Conservation (phyloP, 2,888 invertebrate genomes). For the Altica lythri region DNA sequence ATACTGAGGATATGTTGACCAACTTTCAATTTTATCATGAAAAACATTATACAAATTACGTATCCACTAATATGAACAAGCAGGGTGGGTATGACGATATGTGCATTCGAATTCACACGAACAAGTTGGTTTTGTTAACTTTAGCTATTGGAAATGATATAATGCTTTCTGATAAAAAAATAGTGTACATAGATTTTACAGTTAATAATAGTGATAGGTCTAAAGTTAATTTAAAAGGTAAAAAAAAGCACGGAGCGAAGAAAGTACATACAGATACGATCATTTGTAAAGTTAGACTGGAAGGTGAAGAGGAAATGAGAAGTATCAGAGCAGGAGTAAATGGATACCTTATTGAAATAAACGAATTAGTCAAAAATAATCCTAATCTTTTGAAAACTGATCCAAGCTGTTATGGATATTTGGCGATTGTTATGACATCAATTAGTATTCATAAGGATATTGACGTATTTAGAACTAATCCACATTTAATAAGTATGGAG, state of each 20-base stretch:
- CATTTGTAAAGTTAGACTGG: slow-evolving; percentile 40
- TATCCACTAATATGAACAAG: slow-evolving; percentile 30
- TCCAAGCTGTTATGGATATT: slow-evolving; percentile 38
- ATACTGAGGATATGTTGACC: slow-evolving; percentile 28
- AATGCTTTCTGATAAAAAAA: slow-evolving; percentile 31
- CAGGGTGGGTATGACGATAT: slow-evolving; percentile 23
- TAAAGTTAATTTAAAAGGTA: slow-evolving; percentile 36
- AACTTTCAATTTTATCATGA: slow-evolving; percentile 36
- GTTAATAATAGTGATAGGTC: slow-evolving; percentile 37
- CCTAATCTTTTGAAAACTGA: slow-evolving; percentile 40
- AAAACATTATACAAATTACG: slow-evolving; percentile 38
- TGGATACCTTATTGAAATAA: slow-evolving; percentile 41
- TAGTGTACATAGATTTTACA: slow-evolving; percentile 38
- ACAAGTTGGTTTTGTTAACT: slow-evolving; percentile 37
- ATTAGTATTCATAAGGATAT: slow-evolving; percentile 24
- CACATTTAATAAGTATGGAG: slow-evolving; percentile 36
- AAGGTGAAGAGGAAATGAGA: slow-evolving; percentile 35
- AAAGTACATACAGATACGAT: slow-evolving; percentile 34
- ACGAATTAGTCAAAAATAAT: slow-evolving; percentile 34
- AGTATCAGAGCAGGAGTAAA: slow-evolving; percentile 39
- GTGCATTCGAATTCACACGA: slow-evolving; percentile 37
- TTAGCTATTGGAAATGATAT: slow-evolving; percentile 40
- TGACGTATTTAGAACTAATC: slow-evolving; percentile 29
- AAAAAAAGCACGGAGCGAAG: slow-evolving; percentile 38
- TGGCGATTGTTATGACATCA: slow-evolving; percentile 40